Conservation (phyloP, 2,113 vertebrate species). For the Ochotona princeps region DNA sequence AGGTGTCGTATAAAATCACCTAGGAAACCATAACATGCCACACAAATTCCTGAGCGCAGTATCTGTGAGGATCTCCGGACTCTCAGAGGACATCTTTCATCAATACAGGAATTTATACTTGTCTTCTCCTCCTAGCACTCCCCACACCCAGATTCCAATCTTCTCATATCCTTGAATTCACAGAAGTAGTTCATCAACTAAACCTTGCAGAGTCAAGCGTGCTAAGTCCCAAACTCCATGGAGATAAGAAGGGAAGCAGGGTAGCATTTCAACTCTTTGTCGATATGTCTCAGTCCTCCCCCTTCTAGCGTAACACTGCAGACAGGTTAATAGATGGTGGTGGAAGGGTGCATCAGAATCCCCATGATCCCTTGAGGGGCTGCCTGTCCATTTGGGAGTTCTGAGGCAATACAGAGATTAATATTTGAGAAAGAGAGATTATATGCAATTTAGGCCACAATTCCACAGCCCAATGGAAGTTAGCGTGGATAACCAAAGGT, state of each 20-base stretch:
- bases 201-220: background rate
- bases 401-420: constrained; percentile 33
- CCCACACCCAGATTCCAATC: background rate
- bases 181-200: background rate
- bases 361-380: too few species aligned
- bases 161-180: constrained; percentile 3
- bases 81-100: background rate
- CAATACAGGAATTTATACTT: background rate
- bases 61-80: background rate
- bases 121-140: background rate
- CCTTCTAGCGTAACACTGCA: background rate
- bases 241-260: background rate
- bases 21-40: background rate
- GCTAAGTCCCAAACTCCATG: constrained; percentile 3
- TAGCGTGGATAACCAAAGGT: constrained; percentile 30
- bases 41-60: background rate
- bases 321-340: background rate
- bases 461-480: constrained; percentile 59
- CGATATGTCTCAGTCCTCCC: background rate
- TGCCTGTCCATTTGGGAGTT: background rate
- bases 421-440: background rate
- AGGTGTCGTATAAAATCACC: background rate
- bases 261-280: background rate
- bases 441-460: constrained; percentile 32
- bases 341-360: too few species aligned